Evolutionary conservation across 2,797 vertebrate genomes (phyloP).

Genomic region (Gambusia yucatana): DNA sequence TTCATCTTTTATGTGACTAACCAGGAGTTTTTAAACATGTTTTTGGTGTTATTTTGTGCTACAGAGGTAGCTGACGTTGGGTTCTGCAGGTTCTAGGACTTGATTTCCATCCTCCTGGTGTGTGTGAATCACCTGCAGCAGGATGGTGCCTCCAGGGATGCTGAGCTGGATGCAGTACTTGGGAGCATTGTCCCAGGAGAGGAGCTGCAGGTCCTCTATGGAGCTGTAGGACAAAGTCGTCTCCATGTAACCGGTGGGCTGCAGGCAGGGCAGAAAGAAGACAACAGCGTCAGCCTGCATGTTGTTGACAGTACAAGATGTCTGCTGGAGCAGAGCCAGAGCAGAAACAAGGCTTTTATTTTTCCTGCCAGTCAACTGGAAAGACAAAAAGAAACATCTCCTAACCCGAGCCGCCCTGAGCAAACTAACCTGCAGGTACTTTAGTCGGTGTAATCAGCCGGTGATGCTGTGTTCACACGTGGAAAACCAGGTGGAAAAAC

Average conservation of each 20-base stretch:
- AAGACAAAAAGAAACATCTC: constrained; percentile 56
- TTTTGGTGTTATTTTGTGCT: background rate
- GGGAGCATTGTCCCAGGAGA: constrained; percentile 98
- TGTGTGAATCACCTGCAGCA: constrained; percentile 88
- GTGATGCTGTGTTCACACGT: constrained; percentile 6
- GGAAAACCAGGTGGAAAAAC: constrained; percentile 57
- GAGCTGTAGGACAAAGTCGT: constrained; percentile 95
- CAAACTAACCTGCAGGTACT: constrained; percentile 37
- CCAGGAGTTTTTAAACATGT: background rate
- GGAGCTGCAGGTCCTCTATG: constrained; percentile 97
- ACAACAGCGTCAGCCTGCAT: constrained; percentile 37
- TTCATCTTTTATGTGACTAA: background rate
- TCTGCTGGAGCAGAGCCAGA: constrained; percentile 41
- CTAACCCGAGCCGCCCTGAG: constrained; percentile 44
- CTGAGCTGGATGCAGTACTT: constrained; percentile 99
- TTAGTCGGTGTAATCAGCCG: background rate
- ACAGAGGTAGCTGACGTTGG: background rate
- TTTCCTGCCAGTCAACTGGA: constrained; percentile 40
- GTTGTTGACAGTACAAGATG: constrained; percentile 35
- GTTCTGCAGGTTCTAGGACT: background rate
- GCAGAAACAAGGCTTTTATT: constrained; percentile 39
- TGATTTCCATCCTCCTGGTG: background rate
- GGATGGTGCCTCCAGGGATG: constrained; percentile 93
- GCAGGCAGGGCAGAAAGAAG: constrained; percentile 34
- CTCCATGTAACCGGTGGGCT: constrained; percentile 99